phyloP scores from a whole-genome alignment of 2,797 vertebrate species.

The Aphelocoma californica region DNA sequence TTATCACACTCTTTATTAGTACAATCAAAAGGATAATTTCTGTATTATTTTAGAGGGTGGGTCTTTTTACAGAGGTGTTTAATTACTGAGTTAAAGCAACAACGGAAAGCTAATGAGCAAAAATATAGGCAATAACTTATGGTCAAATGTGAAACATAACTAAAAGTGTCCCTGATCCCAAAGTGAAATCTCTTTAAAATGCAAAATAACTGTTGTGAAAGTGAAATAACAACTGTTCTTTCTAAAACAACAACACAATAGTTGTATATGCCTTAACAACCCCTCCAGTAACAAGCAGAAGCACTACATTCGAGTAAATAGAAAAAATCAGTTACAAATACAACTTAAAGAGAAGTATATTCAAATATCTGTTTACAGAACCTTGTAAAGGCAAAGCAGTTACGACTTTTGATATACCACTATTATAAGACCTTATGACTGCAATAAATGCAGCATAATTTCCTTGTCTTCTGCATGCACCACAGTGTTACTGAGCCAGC shows the following conservation, averaged over 20 bases:
- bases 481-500: neutral
- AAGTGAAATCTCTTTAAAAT: conserved; percentile 1
- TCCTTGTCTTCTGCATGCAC: neutral
- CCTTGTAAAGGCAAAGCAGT: neutral
- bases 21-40: conserved; percentile 46
- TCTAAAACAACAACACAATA: neutral
- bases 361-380: neutral
- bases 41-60: neutral
- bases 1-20: conserved; percentile 46
- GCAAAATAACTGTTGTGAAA: neutral
- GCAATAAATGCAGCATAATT: neutral
- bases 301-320: neutral
- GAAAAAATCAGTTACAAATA: neutral
- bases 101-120: conserved; percentile 35
- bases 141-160: neutral
- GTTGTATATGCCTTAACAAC: neutral
- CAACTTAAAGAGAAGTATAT: neutral
- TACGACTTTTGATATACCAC: neutral
- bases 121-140: neutral
- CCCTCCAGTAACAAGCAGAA: neutral
- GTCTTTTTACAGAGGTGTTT: neutral
- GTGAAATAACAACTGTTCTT: conserved; percentile 10
- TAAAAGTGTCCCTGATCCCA: neutral
- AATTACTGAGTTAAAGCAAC: conserved; percentile 46
- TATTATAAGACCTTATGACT: neutral